Conservation (phyloP, 2,888 invertebrate genomes). For the Zaprionus obscuricornis region DNA sequence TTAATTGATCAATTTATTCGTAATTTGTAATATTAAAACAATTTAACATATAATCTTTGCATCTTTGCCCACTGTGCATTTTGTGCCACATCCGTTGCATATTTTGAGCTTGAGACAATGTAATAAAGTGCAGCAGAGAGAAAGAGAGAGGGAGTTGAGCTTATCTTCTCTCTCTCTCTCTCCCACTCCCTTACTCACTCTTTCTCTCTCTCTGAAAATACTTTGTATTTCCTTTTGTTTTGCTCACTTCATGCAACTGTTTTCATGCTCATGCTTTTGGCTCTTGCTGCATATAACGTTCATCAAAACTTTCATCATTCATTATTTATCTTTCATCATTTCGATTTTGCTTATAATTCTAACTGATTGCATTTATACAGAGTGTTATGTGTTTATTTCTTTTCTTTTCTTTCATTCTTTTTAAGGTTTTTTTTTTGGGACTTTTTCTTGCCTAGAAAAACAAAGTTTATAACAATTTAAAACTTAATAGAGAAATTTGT, state of each 20-base stretch:
- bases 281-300: constrained; percentile 4
- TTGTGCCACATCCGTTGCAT: constrained; percentile 19
- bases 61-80: constrained; percentile 36
- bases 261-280: constrained; percentile 1
- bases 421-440: no score
- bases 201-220: no score
- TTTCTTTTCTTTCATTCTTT: no score
- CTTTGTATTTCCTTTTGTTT: no score
- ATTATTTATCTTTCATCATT: constrained; percentile 13
- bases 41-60: constrained; percentile 70
- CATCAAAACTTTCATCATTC: background rate
- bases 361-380: constrained; percentile 77
- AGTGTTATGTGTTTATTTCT: constrained; percentile 62
- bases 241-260: background rate
- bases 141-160: no score
- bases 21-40: constrained; percentile 75
- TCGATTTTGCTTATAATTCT: constrained; percentile 65
- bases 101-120: constrained; percentile 13
- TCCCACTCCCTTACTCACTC: constrained; percentile 11
- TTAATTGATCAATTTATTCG: constrained; percentile 77
- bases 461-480: no score
- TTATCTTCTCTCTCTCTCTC: constrained; percentile 13
- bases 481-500: no score
- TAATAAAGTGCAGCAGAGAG: no score
- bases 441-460: constrained; percentile 15